Evolutionary conservation across 2,797 vertebrate genomes (phyloP), one percentile per base, ranked within the genome.

Genomic region (Tapera naevia): DNA sequence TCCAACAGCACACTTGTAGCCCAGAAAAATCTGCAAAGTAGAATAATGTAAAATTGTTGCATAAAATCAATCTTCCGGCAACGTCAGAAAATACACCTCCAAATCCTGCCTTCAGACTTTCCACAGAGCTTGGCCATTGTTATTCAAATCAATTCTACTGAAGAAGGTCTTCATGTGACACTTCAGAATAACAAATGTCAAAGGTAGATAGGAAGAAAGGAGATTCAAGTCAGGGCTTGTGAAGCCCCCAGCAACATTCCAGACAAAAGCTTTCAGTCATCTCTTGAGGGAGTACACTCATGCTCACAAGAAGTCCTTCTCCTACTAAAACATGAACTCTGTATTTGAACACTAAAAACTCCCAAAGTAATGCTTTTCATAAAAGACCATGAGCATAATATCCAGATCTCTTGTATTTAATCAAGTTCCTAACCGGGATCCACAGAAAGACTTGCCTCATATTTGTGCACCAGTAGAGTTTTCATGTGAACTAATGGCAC

Each of bases 181-280:
- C 35, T 86, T 84, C 33, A 89, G 46, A 75, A 37, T 35, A 90
- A 35, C 39, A 86, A 67, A 58, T 81, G 74, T 73, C 87, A 88
- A 87, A 56, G 48, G 67, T 10, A 86, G 53, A 67, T 23, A 27
- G 13, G 57, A 84, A 91, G 72, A 91, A 70, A 88, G 58, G 23
- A 81, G 51, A 73, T n/a, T 86, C 95, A 94, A 82, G 96, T 91
- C 60, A 0, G 9, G 87, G 73, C 96, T 91, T 65, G 91, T 53
- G 58, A 72, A 93, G 72, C 41, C 82, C 54, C 65, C 88, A 96
- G 82, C 80, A 94, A 89, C 94, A 96, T 96, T 96, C 95, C 96
- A 95, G 65, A 76, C 88, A 89, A 91, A 82, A 83, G 75, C 37
- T 84, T 86, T 69, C 56, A 86, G 75, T 65, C 80, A n/a, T 37